Base-by-base conservation (phyloP, 2,113 vertebrate genomes). In the Pterocles orientalis region DNA sequence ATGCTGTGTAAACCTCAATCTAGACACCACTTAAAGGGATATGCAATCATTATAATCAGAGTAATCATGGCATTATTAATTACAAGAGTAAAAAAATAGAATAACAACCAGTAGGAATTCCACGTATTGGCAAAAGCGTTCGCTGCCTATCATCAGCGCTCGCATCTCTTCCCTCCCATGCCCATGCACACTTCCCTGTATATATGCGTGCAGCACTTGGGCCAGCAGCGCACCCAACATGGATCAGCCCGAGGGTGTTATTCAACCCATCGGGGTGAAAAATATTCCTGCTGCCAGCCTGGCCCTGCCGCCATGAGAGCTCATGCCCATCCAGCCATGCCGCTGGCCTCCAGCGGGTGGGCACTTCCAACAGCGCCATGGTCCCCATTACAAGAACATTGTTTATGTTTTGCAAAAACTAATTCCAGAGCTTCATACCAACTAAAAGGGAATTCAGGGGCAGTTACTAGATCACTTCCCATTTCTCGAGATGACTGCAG, bases 11-110 rank as follows among this genome's bases (percentile, higher is more conserved):
- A 91, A 76, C 53, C 45, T 64, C 81, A 53, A 66, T 76, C 70
- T 70, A 43, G 86, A 64, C 43, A 41, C 36, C 70, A 94, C 86
- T 95, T 92, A 86, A 87, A 95, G 82, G 51, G 34, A 88, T 69
- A 82, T 33, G 39, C 31, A 79, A 29, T 86, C 90, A 90, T 85
- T 84, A 60, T 57, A 97, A 94, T 95, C 78, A 93, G 23, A 93
- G n/a, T 34, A 94, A 82, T 64, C 60, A 76, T 0, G 1, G 11
- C 11, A 56, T 62, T 93, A 77, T 88, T 95, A 89, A 89, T 80
- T 86, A 72, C 45, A 36, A 91, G 84, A 47, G 31, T 56, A 33
- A 82, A 92, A 90, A 87, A 65, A 51, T 6, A 83, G 91, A 92
- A 78, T 66, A 96, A 78, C 82, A 78, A 50, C 28, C 80, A 60